Evolutionary conservation across 2,888 invertebrate species (phyloP).

Genomic region (Pelosia muscerda): DNA sequence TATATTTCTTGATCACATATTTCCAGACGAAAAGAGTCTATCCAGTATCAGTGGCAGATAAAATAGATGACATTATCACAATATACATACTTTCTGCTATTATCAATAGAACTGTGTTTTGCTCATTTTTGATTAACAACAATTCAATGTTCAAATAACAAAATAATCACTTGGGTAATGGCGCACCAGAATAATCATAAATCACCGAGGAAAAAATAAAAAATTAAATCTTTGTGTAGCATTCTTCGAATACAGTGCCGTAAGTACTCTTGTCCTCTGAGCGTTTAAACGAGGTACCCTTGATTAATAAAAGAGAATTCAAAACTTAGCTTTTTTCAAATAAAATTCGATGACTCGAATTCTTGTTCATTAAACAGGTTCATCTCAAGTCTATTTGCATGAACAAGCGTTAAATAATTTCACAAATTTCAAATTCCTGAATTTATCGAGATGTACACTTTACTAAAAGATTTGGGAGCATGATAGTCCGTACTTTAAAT

Average conservation of each 20-base stretch:
- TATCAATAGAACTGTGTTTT: neutral
- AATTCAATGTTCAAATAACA: neutral
- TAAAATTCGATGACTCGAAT: conserved; percentile 6
- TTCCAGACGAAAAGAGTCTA: too few relatives aligned
- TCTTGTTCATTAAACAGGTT: conserved; percentile 17
- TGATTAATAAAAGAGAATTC: conserved; percentile 29
- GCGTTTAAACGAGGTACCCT: conserved; percentile 7
- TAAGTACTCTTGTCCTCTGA: conserved; percentile 5
- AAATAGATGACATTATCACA: too few relatives aligned
- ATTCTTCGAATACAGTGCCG: conserved; percentile 1
- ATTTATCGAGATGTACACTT: neutral
- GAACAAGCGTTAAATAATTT: neutral
- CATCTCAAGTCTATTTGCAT: conserved; percentile 3
- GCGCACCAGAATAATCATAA: conserved; percentile 2
- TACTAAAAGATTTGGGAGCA: too few relatives aligned
- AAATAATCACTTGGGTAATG: neutral
- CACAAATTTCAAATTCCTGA: neutral
- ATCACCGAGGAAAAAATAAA: neutral
- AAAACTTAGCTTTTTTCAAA: conserved; percentile 23
- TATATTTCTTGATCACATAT: too few relatives aligned
- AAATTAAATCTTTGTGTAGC: conserved; percentile 11
- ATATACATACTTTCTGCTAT: neutral
- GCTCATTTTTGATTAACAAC: neutral
- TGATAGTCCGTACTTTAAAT: too few relatives aligned
- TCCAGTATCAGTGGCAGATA: too few relatives aligned